A percentile compares a stretch with the other conserved stretches of the same genome.
These are phyloP conservation scores for Cephalopterus ornatus DNA, from an alignment of 2,113 vertebrate species.

Conservation along the genomic window DNA sequence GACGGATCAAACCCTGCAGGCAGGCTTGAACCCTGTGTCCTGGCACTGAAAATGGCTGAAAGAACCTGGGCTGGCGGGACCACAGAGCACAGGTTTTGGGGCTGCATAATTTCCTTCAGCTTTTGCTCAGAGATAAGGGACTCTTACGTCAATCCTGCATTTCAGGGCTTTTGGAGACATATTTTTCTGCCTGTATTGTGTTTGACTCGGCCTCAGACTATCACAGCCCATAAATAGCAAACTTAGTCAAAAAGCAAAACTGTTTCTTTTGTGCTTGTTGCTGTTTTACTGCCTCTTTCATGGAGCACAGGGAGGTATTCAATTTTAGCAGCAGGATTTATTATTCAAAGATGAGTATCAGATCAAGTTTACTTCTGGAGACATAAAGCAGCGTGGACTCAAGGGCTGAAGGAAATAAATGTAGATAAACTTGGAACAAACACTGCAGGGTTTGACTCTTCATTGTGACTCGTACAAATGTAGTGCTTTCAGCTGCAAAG, in stretches of 20 bases:
- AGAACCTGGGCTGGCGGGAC: background rate
- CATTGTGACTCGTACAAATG: background rate
- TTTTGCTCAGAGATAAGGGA: background rate
- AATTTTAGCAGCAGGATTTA: conserved; percentile 21
- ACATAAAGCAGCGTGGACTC: background rate
- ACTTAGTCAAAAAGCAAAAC: background rate
- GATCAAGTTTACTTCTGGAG: conserved; percentile 26
- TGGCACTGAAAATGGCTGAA: background rate
- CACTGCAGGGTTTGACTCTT: background rate
- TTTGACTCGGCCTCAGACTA: background rate
- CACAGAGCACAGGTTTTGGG: background rate
- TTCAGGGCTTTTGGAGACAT: background rate
- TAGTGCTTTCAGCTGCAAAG: background rate
- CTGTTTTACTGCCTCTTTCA: background rate
- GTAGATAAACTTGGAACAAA: background rate
- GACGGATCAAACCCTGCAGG: background rate
- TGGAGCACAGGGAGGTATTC: background rate
- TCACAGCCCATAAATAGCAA: conserved; percentile 12
- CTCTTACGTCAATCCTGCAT: accelerated
- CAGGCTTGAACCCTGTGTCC: background rate
- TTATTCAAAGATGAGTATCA: conserved; percentile 8
- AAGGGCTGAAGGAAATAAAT: background rate
- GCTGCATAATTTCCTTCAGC: background rate
- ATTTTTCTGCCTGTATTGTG: background rate
- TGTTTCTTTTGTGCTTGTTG: background rate